Percentiles rank a stretch among this genome's conserved stretches.
These are phyloP conservation scores for Agapornis roseicollis DNA, from an alignment of 2,113 vertebrate species.

Conservation along the genomic window DNA sequence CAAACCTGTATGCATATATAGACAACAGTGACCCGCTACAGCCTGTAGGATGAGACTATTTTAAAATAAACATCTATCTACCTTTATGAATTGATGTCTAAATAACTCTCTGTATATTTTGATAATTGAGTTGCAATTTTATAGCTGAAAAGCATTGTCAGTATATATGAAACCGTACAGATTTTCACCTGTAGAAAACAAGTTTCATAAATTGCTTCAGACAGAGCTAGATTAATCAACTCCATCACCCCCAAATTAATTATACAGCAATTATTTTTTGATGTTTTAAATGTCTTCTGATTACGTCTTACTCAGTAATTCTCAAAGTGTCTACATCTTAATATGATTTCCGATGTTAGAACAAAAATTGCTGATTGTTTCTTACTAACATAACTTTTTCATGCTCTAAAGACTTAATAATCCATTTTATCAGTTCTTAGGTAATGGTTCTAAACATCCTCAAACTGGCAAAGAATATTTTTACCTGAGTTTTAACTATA, in stretches of 20 bases:
- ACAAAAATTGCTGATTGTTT: constrained; percentile 63
- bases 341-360: constrained; percentile 59
- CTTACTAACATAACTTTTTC: constrained; percentile 28
- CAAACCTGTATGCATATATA: neutral
- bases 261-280: constrained; percentile 67
- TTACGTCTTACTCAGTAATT: constrained; percentile 63
- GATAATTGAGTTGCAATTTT: neutral
- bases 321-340: constrained; percentile 48
- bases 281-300: constrained; percentile 69
- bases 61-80: neutral
- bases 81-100: neutral
- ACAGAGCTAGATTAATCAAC: constrained; percentile 52
- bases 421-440: neutral
- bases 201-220: constrained; percentile 42
- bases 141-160: neutral
- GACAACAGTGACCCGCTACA: neutral
- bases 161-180: neutral
- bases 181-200: constrained; percentile 40
- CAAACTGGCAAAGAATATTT: neutral
- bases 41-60: neutral
- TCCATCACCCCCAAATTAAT: constrained; percentile 57
- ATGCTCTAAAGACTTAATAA: constrained; percentile 15
- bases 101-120: neutral
- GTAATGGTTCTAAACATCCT: neutral
- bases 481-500: neutral